Evolutionary conservation across 2,797 vertebrate genomes (phyloP).

Genomic region (Odontamblyopus lacepedii): DNA sequence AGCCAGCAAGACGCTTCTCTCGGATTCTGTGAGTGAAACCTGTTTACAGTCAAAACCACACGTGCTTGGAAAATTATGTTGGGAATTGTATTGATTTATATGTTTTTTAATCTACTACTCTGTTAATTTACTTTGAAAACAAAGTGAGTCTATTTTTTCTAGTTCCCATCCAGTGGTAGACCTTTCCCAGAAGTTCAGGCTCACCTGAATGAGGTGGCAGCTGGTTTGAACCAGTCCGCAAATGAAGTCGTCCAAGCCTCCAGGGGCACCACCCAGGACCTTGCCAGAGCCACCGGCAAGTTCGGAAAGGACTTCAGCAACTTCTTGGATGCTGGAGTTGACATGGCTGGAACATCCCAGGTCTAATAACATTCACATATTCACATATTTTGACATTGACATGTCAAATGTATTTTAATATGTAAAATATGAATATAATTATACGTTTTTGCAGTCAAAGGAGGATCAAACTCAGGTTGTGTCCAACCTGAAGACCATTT

Average conservation of each 20-base stretch:
- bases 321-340: constrained; percentile 93
- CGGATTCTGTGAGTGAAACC: constrained; percentile 81
- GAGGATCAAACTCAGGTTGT: constrained; percentile 94
- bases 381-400: neutral
- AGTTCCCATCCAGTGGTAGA: constrained; percentile 91
- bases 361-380: constrained; percentile 61
- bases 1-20: constrained; percentile 91
- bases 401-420: neutral
- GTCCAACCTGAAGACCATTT: constrained; percentile 96
- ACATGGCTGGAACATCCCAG: constrained; percentile 96
- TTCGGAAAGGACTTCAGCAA: constrained; percentile 94
- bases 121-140: constrained; percentile 2
- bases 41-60: neutral
- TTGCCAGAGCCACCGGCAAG: constrained; percentile 90
- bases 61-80: neutral
- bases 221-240: constrained; percentile 92
- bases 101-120: neutral
- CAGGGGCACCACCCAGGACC: constrained; percentile 89
- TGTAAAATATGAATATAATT: neutral
- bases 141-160: neutral
- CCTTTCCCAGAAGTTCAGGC: constrained; percentile 94
- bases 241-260: constrained; percentile 95
- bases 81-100: neutral
- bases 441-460: constrained; percentile 81
- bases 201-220: constrained; percentile 89